Percentiles rank a stretch among this genome's conserved stretches.
Conservation (phyloP, 2,797 vertebrate species). For the Schizopygopsis pylzovi region DNA sequence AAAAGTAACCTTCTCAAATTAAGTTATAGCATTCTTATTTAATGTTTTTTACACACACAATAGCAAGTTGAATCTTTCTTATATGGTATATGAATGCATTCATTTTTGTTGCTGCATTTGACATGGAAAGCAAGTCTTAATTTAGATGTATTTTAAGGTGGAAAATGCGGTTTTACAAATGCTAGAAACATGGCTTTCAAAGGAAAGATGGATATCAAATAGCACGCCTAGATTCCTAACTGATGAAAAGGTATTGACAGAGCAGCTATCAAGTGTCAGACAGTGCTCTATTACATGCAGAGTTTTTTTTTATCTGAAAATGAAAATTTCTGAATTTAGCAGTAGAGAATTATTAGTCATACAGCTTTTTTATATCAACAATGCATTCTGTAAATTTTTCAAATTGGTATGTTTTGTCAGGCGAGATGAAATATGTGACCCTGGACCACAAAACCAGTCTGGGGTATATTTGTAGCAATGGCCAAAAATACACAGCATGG, state of each 20-base stretch:
- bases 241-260: too few relatives aligned
- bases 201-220: neutral
- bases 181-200: neutral
- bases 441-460: too few relatives aligned
- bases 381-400: neutral
- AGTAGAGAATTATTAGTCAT: neutral
- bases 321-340: too few relatives aligned
- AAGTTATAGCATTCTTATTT: neutral
- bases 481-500: too few relatives aligned
- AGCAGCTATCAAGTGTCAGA: too few relatives aligned
- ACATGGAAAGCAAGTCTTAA: too few relatives aligned
- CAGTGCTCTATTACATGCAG: too few relatives aligned
- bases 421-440: neutral
- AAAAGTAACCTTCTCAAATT: neutral
- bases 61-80: neutral
- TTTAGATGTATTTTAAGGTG: too few relatives aligned
- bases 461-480: too few relatives aligned
- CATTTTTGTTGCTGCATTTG: too few relatives aligned
- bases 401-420: neutral
- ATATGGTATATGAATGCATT: too few relatives aligned
- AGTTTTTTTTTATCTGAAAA: too few relatives aligned
- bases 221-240: neutral
- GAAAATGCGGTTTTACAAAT: neutral
- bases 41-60: neutral
- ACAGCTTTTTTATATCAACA: neutral